These are phyloP conservation scores for Vireo altiloquus DNA, from an alignment of 2,113 vertebrate species.

Conservation along the genomic window DNA sequence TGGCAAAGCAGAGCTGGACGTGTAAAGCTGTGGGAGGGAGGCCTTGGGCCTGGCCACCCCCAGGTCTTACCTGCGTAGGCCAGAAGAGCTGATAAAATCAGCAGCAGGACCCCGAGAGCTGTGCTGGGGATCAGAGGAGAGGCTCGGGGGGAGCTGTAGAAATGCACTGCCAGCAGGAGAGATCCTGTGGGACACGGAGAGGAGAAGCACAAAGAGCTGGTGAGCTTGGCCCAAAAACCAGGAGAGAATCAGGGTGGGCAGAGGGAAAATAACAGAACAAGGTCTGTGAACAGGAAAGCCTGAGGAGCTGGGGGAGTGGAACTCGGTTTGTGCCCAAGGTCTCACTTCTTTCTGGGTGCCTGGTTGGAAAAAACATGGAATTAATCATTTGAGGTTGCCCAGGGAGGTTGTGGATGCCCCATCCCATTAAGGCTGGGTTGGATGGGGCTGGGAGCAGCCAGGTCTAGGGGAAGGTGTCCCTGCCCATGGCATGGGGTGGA, in stretches of 20 bases:
- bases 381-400: neutral
- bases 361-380: neutral
- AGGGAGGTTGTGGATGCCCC: neutral
- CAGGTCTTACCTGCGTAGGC: constrained; percentile 76
- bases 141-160: constrained; percentile 68
- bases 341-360: neutral
- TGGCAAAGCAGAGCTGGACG: neutral
- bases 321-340: neutral
- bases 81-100: constrained; percentile 72
- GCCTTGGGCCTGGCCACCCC: neutral
- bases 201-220: neutral
- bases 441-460: neutral
- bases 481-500: neutral
- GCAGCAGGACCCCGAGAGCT: constrained; percentile 81
- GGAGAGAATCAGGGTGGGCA: neutral
- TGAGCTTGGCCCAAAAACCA: neutral
- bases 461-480: neutral
- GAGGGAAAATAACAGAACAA: neutral
- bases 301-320: neutral
- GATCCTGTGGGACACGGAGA: constrained; percentile 66
- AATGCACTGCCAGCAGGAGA: constrained; percentile 77
- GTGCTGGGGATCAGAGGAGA: constrained; percentile 71
- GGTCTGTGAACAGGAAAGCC: neutral
- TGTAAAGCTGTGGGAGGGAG: neutral
- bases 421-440: neutral